Base-by-base conservation (phyloP, 2,888 invertebrate species). In the Sclerodermus sp. region DNA sequence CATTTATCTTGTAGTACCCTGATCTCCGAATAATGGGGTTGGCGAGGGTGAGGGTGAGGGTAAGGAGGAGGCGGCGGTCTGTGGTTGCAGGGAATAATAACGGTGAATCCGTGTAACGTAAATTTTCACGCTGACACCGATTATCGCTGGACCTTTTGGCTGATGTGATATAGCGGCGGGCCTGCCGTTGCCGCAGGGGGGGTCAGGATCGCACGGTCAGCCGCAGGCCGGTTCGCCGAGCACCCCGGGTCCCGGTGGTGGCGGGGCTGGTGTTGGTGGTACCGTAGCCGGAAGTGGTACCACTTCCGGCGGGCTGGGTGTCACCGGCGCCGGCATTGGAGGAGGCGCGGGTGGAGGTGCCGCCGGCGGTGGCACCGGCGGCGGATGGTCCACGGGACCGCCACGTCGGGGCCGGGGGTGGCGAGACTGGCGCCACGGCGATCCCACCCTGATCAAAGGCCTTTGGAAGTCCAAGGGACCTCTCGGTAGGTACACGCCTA, bases 401-500 rank as follows among this genome's bases (percentile, higher is more conserved):
- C 50, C 55, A 42, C 59, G 69, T 79, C 82, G 83, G 79, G 83
- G 83, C 69, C 80, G 82, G 63, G 87, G 87, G 40, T 87, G 86
- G 80, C 82, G 87, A 67, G 87, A 87, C 78, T 87, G 87, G 87
- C 81, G 87, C 61, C 82, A 87, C 53, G 87, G 86, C 44, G 88
- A 88, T 78, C 87, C 87, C 52, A 87, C 86, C 53, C 84, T 87
- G 58, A 85, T 87, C 80, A 87, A 87, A 79, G 86, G 86, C 61
- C 82, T 88, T 64, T 87, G 87, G 87, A 83, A 86, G 76, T 87
- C 87, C 78, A 86, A 86, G 76, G 87, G 87, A 79, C 87, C 87
- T 38, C 83, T 87, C 66, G 88, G 88, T 70, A 86, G 55, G 16
- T 34, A 8, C n/a, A n/a, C n/a, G n/a, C n/a, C n/a, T n/a, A n/a